Base-by-base conservation (phyloP, 2,113 vertebrate genomes). In the Aptenodytes patagonicus region DNA sequence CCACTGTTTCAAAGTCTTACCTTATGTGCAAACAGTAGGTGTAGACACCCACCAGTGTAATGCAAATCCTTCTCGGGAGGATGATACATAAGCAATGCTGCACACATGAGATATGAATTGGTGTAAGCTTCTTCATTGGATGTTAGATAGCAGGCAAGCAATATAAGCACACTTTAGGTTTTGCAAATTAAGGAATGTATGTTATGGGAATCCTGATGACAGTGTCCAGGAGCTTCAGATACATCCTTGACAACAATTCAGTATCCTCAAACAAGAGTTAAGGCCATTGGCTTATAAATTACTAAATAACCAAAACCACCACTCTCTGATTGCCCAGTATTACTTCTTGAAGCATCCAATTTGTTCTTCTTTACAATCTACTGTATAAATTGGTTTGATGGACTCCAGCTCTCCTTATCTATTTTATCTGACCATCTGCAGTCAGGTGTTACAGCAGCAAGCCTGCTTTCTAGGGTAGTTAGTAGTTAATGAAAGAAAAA, bases 31-130 rank as follows among this genome's bases (percentile, higher is more conserved):
- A 19, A 57, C 51, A 24, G 38, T 4, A 52, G 38, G 28, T 4
- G 24, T 4, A 73, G 60, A 31, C 38, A 70, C 32, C 34, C 82
- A 62, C 16, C 13, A 65, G 34, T 1, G 29, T 1, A 44, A 36
- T 2, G 14, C 21, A 32, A n/a, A 26, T 15, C 57, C 42, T 40
- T 12, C 77, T 8, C 3, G 0, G 20, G 26, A 44, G 51, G 24
- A 22, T 14, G 42, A 32, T 10, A 42, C 52, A 6, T 5, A 32
- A 58, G 42, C 66, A 49, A 0, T 2, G 25, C 90, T 52, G 64
- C 36, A 29, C 29, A 18, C 11, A 0, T 4, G 20, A 51, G 7
- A 54, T n/a, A 55, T 7, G 14, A 66, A 79, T 0, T 32, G 34
- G 19, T 34, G 46, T 55, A 25, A 58, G 21, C 7, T 8, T 2